Base-by-base conservation (phyloP, 1,140 invertebrate genomes). In the Archegozetes longisetosus region DNA sequence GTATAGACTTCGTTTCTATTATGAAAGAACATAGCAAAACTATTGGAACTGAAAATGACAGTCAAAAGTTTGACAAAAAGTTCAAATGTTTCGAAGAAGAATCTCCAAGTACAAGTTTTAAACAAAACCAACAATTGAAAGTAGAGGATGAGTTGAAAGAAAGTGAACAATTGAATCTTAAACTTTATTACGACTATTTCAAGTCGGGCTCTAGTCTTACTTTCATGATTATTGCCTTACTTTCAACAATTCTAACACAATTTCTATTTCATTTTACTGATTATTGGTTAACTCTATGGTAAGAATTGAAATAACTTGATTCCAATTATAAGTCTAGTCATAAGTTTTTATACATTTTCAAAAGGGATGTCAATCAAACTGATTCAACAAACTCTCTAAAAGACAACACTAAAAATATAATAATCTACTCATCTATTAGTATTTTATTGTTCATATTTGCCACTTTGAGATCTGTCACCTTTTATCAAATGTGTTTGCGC, bases 401-500 rank as follows among this genome's bases (percentile, higher is more conserved):
- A 57, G 55, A 29, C 27, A 57, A 23, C 22, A 6, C 3, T 26
- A 51, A 17, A 6, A 32, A 49, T 53, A 2, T 53, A 24, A 6
- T 22, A 14, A 24, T 74, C 24, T 75, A 72, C 62, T 65, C 69
- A 6, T 68, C 65, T 1, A 67, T 74, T 22, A 70, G 72, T 22
- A 62, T 62, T 12, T 61, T 52, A 25, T 66, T 73, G 1, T 71
- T 74, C 51, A 40, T 73, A 2, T 69, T 72, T 58, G 71, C 71
- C 17, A 60, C 73, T 22, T 55, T 72, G 0, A 73, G 84, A 58
- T 84, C 83, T 1, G 75, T 81, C 48, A 69, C 78, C 4, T 91
- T 90, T 70, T 86, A 88, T 62, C 73, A 76, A 65, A 78, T 85
- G 61, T 88, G 86, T 58, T 82, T 88, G 74, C 74, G 77, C 27